Evolutionary conservation across 2,113 vertebrate species (phyloP).

Genomic region (Channa argus): DNA sequence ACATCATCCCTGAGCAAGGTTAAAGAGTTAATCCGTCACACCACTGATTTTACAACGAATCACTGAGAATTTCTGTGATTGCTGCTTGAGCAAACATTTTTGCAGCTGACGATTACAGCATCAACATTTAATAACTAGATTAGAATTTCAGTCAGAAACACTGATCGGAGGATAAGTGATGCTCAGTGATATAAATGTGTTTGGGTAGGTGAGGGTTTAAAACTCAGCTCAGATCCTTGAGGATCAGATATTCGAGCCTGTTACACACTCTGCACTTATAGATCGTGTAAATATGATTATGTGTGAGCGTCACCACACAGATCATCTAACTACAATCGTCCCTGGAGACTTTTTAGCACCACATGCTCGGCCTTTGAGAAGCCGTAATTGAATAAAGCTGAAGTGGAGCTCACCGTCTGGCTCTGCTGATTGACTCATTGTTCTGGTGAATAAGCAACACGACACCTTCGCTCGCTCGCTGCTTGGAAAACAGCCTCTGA

Average conservation of each 20-base stretch:
- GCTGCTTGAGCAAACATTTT: too few relatives aligned
- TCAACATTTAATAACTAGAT: too few relatives aligned
- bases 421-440: conserved; percentile 63
- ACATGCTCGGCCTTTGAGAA: conserved; percentile 27
- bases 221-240: neutral
- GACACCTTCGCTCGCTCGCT: conserved; percentile 58
- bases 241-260: neutral
- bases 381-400: conserved; percentile 67
- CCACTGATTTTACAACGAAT: too few relatives aligned
- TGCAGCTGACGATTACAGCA: too few relatives aligned
- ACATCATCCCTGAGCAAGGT: too few relatives aligned
- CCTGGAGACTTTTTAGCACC: conserved; percentile 39
- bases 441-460: conserved; percentile 63
- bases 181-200: too few relatives aligned
- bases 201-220: too few relatives aligned
- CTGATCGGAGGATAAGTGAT: too few relatives aligned
- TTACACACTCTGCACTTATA: neutral
- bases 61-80: too few relatives aligned
- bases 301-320: neutral
- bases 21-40: too few relatives aligned
- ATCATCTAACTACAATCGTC: conserved; percentile 4
- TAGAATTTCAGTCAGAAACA: too few relatives aligned
- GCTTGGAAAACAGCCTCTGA: conserved; percentile 63
- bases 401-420: conserved; percentile 35
- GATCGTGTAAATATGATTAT: neutral